These are phyloP conservation scores for Podarcis muralis DNA, from an alignment of 2,113 vertebrate species.

Conservation along the genomic window DNA sequence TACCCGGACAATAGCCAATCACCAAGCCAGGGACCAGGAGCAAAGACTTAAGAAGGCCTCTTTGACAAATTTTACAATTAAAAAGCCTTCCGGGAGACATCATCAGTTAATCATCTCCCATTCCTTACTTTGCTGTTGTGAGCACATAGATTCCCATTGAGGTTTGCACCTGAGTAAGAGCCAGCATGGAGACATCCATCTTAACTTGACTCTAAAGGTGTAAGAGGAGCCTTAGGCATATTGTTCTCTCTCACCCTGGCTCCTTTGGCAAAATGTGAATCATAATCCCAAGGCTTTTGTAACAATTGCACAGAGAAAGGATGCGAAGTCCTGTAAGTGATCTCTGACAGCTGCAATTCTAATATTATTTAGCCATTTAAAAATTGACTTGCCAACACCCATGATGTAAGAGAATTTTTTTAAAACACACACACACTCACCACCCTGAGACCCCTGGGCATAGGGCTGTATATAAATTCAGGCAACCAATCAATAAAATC, in stretches of 20 bases:
- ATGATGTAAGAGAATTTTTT: too few relatives aligned
- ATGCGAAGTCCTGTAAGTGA: not conserved
- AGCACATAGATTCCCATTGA: not conserved
- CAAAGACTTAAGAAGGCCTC: not conserved
- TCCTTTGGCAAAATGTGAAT: not conserved
- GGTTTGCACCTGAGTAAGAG: not conserved
- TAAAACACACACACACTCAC: too few relatives aligned
- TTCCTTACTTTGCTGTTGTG: not conserved
- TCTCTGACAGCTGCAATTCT: too few relatives aligned
- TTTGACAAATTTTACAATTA: conserved; percentile 7
- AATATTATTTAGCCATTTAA: too few relatives aligned
- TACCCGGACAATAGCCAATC: not conserved
- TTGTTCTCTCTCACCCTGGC: too few relatives aligned
- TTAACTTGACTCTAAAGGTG: not conserved
- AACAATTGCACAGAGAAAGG: not conserved
- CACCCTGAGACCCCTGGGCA: too few relatives aligned
- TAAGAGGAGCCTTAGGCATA: not conserved
- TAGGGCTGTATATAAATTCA: too few relatives aligned
- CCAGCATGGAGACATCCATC: not conserved
- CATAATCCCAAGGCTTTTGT: not conserved
- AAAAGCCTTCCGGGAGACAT: not conserved
- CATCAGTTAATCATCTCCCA: not conserved
- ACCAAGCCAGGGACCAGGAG: not conserved
- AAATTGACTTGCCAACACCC: too few relatives aligned
- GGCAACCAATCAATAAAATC: too few relatives aligned